Base-by-base conservation (phyloP, 2,113 vertebrate species). In the Furnarius figulus region DNA sequence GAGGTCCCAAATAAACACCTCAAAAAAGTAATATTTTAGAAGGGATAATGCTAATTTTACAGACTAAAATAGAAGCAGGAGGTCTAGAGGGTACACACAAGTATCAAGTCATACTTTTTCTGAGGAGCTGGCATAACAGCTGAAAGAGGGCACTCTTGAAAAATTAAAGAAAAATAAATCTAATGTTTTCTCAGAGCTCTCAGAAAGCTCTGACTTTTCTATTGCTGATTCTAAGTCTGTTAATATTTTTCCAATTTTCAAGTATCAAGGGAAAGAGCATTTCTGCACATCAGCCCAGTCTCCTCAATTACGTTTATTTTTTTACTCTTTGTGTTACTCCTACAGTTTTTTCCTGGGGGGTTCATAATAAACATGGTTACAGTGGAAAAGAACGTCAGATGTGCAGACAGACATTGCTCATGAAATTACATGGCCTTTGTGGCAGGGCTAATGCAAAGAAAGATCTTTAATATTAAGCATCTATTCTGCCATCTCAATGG, bases 401-500 rank as follows among this genome's bases (percentile, higher is more conserved):
- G 31, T 31, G 27, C 62, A 76, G 46, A 25, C 18, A 61, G 40
- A 16, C 8, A 4, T 18, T 59, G 27, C 53, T 75, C 12, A 28
- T 3, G 46, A 39, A 84, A 59, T 40, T 23, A 8, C 1, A 0
- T 6, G 14, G 62, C 10, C 10, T 79, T 71, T 49, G 8, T 62
- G 59, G 33, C 28, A 94, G 59, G 85, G 4, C 7, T 50, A 62
- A 42, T 42, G 53, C 19, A 14, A 50, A 40, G n/a, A 35, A 21
- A 5, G 16, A 10, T 31, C 31, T 76, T 76, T 10, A 22, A 22
- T 53, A 11, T 12, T 31, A 5, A 86, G 30, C 3, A 9, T 3
- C 18, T 17, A 1, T 37, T 23, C 22, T 1, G 1, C 10, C 21
- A n/a, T 27, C 17, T 53, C 67, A 59, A 4, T 23, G 9, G 14